A percentile compares a stretch with the other conserved stretches of the same genome.
phyloP scores from a whole-genome alignment of 2,797 vertebrate species.

The Cephalopachus bancanus region DNA sequence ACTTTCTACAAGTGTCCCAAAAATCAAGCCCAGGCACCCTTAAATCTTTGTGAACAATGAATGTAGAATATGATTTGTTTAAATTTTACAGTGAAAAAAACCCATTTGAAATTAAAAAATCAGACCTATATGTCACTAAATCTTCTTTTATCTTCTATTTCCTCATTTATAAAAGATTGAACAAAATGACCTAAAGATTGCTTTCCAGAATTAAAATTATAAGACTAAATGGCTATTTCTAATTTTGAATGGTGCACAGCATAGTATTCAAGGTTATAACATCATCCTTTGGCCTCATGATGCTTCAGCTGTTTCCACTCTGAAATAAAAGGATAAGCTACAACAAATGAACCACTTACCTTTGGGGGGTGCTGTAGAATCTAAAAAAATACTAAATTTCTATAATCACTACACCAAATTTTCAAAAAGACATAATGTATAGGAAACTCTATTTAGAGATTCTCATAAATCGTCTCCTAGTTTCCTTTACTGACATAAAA shows the following conservation, averaged over 20 bases:
- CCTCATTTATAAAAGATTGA: conserved; percentile 29
- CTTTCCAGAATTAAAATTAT: conserved; percentile 17
- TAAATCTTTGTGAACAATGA: neutral
- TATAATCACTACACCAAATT: neutral
- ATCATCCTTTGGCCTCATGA: neutral
- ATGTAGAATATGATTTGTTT: neutral
- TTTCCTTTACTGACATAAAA: conserved; percentile 31
- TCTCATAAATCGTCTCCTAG: neutral
- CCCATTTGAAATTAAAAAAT: neutral
- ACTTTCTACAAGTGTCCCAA: neutral
- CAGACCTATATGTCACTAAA: neutral
- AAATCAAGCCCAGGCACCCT: neutral
- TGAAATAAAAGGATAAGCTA: conserved; percentile 50
- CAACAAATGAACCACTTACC: conserved; percentile 31
- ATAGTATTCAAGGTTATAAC: neutral
- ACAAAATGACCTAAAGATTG: neutral
- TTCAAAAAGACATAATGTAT: neutral
- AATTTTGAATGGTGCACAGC: neutral
- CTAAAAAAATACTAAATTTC: neutral
- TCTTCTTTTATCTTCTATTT: neutral
- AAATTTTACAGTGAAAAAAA: neutral
- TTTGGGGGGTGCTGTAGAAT: neutral
- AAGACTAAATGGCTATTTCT: conserved; percentile 11
- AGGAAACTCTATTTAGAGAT: neutral
- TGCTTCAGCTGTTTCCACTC: neutral